Conservation (phyloP, 2,113 vertebrate genomes). For the Ibidorhyncha struthersii region DNA sequence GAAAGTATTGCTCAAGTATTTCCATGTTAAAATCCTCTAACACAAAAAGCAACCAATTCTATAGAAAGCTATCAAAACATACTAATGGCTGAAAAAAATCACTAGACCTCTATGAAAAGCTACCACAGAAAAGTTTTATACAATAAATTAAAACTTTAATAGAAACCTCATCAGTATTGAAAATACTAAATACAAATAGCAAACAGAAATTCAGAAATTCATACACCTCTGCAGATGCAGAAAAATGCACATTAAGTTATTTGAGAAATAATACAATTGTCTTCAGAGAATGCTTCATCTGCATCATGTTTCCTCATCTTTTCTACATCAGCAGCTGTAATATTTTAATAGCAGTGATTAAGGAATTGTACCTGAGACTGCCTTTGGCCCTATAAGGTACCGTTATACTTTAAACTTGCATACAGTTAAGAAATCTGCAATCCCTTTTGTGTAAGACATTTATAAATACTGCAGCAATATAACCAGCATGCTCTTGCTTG, state of each 20-base stretch:
- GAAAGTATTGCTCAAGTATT: background rate
- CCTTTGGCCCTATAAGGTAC: background rate
- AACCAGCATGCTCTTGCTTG: background rate
- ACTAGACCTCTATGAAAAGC: background rate
- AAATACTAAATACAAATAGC: background rate
- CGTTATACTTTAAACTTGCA: background rate
- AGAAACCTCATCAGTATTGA: background rate
- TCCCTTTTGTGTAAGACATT: background rate
- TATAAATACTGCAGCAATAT: background rate
- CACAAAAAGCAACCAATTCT: background rate
- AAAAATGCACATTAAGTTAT: background rate
- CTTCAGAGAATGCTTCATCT: background rate
- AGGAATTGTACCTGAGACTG: background rate
- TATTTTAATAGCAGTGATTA: background rate
- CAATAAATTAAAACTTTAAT: background rate
- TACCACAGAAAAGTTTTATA: background rate
- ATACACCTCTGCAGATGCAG: background rate
- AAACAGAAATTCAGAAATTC: background rate
- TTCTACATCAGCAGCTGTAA: background rate
- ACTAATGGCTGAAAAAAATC: background rate
- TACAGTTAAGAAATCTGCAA: background rate
- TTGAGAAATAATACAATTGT: background rate
- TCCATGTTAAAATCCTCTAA: background rate
- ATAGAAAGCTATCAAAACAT: background rate
- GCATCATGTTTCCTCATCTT: background rate